Evolutionary conservation across 1,140 invertebrate genomes (phyloP).

Genomic region (Lepidurus arcticus): DNA sequence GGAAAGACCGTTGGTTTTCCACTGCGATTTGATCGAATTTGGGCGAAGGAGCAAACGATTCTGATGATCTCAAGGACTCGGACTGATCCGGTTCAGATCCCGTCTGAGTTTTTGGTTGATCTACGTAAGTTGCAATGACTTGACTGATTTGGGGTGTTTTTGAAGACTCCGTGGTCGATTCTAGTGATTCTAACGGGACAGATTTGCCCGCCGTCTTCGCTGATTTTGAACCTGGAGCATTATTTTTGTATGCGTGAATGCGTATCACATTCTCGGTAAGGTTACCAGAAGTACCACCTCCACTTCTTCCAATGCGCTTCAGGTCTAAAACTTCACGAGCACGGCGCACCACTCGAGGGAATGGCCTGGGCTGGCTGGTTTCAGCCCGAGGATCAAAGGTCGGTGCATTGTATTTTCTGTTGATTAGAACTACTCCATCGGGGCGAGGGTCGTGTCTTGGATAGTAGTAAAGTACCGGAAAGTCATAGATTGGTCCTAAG

Average conservation of each 20-base stretch:
- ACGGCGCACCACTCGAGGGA: neutral
- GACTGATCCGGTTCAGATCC: neutral
- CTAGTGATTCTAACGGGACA: neutral
- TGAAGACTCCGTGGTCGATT: neutral
- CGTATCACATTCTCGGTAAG: neutral
- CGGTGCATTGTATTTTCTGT: neutral
- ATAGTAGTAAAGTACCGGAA: neutral
- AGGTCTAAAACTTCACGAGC: neutral
- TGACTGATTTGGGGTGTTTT: neutral
- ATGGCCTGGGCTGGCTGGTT: neutral
- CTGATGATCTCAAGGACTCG: neutral
- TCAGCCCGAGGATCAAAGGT: neutral
- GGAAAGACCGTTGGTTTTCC: neutral
- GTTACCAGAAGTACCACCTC: neutral
- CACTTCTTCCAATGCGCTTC: neutral
- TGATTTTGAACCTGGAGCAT: neutral
- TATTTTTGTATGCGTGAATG: neutral
- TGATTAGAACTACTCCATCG: neutral
- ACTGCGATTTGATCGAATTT: neutral
- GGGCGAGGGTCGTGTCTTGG: neutral
- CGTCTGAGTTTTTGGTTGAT: neutral
- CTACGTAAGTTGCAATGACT: neutral
- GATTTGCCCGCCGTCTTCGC: neutral
- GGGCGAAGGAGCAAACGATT: neutral
- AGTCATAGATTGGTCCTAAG: neutral